Percentiles rank a stretch among this genome's conserved stretches.
phyloP scores from a whole-genome alignment of 2,113 vertebrate genomes.

The Cynoglossus semilaevis region DNA sequence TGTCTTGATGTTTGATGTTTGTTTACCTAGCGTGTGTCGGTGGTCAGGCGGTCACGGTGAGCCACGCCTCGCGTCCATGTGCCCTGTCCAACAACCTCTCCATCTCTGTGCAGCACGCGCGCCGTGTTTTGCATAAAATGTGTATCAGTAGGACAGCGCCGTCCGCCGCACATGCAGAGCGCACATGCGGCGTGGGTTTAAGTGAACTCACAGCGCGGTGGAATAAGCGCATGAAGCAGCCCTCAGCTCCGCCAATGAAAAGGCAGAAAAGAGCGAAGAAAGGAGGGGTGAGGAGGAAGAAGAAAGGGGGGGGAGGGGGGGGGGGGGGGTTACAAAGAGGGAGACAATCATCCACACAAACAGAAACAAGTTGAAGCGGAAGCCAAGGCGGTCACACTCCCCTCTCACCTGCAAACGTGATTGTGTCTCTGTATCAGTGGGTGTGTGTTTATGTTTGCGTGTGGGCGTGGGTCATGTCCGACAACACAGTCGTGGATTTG shows the following conservation, averaged over 20 bases:
- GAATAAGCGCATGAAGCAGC: conserved; percentile 69
- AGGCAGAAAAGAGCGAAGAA: conserved; percentile 50
- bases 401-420: conserved; percentile 74
- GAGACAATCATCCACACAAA: conserved; percentile 56
- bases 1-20: conserved; percentile 49
- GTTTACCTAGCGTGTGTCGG: conserved; percentile 32
- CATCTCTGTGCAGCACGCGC: conserved; percentile 55
- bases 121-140: conserved; percentile 78
- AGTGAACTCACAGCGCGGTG: conserved; percentile 45
- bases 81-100: conserved; percentile 56
- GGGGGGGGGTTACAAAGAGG: conserved; percentile 45
- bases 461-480: conserved; percentile 58
- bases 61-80: conserved; percentile 77
- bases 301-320: neutral
- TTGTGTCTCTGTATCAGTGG: conserved; percentile 35
- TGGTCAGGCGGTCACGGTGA: conserved; percentile 74
- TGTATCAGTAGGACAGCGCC: conserved; percentile 82
- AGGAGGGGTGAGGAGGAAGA: conserved; percentile 12
- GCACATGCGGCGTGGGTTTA: conserved; percentile 75
- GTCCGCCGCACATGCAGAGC: conserved; percentile 72
- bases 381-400: conserved; percentile 68
- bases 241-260: conserved; percentile 72
- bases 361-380: conserved; percentile 55
- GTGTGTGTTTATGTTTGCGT: conserved; percentile 65
- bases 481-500: conserved; percentile 45